Evolutionary conservation across 2,888 invertebrate species (phyloP).

Genomic region (Orthonevra nobilis): DNA sequence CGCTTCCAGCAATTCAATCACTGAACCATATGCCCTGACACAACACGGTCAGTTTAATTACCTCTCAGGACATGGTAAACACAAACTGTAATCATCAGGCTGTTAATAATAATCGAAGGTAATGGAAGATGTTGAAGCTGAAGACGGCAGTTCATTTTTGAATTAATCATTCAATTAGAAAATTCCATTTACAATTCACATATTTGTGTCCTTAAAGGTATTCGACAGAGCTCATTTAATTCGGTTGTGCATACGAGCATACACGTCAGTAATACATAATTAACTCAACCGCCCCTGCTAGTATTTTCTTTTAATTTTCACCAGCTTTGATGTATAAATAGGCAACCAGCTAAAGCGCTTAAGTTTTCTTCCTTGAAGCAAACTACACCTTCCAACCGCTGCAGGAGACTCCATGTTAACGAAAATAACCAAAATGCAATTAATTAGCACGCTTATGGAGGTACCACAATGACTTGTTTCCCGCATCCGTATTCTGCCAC

Average conservation of each 20-base stretch:
- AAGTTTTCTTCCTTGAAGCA: conserved; percentile 8
- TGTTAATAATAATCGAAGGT: conserved; percentile 62
- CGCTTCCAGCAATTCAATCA: conserved; percentile 42
- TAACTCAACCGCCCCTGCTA: conserved; percentile 38
- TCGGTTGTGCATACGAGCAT: neutral
- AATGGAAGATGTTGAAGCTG: neutral
- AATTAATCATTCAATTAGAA: conserved; percentile 71
- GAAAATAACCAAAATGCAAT: conserved; percentile 56
- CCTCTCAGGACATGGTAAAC: conserved; percentile 39
- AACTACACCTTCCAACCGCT: conserved; percentile 24
- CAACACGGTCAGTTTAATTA: conserved; percentile 30
- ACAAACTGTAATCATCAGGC: conserved; percentile 47
- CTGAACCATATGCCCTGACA: conserved; percentile 22
- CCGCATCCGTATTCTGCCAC: neutral
- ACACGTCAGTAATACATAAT: conserved; percentile 44
- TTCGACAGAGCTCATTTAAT: conserved; percentile 1
- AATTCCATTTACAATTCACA: conserved; percentile 66
- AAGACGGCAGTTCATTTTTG: conserved; percentile 42
- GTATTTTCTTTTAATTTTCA: conserved; percentile 58
- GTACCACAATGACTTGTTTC: conserved; percentile 2
- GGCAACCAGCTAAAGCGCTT: conserved; percentile 8
- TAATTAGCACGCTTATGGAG: conserved; percentile 45
- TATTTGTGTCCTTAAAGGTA: conserved; percentile 46
- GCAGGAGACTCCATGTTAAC: conserved; percentile 44
- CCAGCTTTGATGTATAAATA: conserved; percentile 10